Evolutionary conservation across 2,888 invertebrate species (phyloP), one percentile per base, ranked within the genome.

Genomic region (Calameuta filiformis): DNA sequence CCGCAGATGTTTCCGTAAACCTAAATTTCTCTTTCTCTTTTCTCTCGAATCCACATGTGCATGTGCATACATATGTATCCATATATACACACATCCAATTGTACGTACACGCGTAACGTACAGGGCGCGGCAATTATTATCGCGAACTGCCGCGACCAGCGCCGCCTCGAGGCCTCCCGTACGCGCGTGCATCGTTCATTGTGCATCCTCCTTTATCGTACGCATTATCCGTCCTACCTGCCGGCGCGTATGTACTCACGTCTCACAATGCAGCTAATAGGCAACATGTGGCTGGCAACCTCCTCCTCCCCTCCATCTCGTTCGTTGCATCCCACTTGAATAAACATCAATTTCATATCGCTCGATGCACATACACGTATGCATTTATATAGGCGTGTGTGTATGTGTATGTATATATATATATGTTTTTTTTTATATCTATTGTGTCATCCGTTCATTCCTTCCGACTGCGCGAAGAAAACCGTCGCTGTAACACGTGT

Each of bases 291-390:
- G 69, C 69, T 15, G 15, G 40, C 15, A 40, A 40, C 15, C 6
- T 2, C 40, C 40, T 15, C 3, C 33, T 33, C 0, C 0, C 69
- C 3, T 69, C 15, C 33, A 30, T 69, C 69, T 30, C 30, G 69
- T 11, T 69, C 33, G 15, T 15, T 69, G 9, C 69, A 33, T 69
- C 69, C 83, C 86, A 86, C 84, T 86, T 86, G 86, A 84, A 82
- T 83, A 86, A 87, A 87, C 83, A 87, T 86, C 83, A 83, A 85
- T 85, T 84, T 83, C 78, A 85, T 85, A 83, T 84, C 83, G 78
- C 79, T 77, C 81, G 81, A 81, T 84, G 83, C 83, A 40, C 6
- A 6, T 40, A 6, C 15, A 40, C 40, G 15, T 40, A 15, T 40
- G 40, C 40, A 6, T 15, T 15, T 40, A 40, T 40, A 40, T 23